Percentiles rank a stretch among this genome's conserved stretches.
Conservation (phyloP, 2,113 vertebrate species). For the Ciconia boyciana region DNA sequence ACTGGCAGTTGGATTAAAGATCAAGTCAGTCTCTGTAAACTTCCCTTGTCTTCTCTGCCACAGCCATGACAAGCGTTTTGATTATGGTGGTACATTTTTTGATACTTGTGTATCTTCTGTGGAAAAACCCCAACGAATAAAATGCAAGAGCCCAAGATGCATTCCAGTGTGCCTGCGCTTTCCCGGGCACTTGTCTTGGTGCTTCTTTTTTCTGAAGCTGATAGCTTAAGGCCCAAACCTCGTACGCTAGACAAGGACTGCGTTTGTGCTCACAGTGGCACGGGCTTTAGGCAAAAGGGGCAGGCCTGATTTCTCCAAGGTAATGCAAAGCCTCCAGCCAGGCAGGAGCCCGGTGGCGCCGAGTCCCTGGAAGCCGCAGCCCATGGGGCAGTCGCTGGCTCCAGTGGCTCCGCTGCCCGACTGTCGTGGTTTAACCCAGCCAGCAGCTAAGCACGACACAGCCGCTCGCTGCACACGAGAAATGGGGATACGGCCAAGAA, state of each 20-base stretch:
- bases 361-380: background rate
- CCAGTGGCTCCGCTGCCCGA: accelerated
- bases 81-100: accelerated
- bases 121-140: background rate
- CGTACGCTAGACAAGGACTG: accelerated
- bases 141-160: accelerated
- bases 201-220: too few relatives aligned
- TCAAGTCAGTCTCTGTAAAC: background rate
- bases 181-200: background rate
- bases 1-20: background rate
- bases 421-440: too few relatives aligned
- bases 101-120: background rate
- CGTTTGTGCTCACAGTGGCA: accelerated
- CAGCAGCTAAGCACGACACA: too few relatives aligned
- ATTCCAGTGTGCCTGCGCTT: accelerated
- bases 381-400: accelerated
- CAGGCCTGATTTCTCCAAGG: background rate
- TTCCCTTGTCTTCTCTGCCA: background rate
- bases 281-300: background rate
- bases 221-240: background rate
- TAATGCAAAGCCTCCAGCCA: background rate
- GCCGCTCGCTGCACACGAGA: too few relatives aligned
- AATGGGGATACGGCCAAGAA: background rate
- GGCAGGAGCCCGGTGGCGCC: accelerated
- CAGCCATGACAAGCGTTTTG: accelerated